These are phyloP conservation scores for Ceuthmochares aereus DNA, from an alignment of 2,113 vertebrate species.

Conservation along the genomic window DNA sequence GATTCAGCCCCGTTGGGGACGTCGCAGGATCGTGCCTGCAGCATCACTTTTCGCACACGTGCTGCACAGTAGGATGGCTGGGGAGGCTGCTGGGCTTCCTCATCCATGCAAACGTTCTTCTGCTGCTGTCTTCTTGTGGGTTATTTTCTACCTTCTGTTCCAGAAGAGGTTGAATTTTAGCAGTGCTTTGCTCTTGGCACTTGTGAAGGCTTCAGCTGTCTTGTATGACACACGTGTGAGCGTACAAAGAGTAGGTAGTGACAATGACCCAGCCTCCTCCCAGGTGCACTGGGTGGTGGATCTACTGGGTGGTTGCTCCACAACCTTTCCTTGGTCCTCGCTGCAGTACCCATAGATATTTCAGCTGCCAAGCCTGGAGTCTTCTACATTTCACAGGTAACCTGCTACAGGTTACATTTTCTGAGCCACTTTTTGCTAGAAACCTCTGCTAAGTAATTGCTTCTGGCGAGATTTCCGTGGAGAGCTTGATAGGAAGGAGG, in stretches of 20 bases:
- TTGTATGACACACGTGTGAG: not conserved
- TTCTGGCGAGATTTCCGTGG: not conserved
- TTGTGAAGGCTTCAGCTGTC: not conserved
- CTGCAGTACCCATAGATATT: not conserved
- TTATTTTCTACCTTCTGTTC: not conserved
- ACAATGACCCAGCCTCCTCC: not conserved
- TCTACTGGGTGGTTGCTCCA: not conserved
- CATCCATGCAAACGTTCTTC: not conserved
- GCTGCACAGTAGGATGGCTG: not conserved
- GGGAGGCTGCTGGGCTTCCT: not conserved
- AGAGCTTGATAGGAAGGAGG: not conserved
- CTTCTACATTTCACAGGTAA: not conserved
- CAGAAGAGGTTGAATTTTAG: not conserved
- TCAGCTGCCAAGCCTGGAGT: not conserved
- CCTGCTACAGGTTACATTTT: not conserved
- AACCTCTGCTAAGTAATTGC: not conserved
- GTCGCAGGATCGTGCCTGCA: not conserved
- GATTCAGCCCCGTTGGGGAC: not conserved
- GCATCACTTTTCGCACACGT: accelerated
- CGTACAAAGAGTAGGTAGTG: not conserved
- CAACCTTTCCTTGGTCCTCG: not conserved
- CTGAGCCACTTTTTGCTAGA: not conserved
- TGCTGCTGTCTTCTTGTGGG: not conserved
- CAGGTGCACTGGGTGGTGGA: too few species aligned
- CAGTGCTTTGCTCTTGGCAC: not conserved